Base-by-base conservation (phyloP, 2,113 vertebrate species). In the Planiliza haematocheilus region DNA sequence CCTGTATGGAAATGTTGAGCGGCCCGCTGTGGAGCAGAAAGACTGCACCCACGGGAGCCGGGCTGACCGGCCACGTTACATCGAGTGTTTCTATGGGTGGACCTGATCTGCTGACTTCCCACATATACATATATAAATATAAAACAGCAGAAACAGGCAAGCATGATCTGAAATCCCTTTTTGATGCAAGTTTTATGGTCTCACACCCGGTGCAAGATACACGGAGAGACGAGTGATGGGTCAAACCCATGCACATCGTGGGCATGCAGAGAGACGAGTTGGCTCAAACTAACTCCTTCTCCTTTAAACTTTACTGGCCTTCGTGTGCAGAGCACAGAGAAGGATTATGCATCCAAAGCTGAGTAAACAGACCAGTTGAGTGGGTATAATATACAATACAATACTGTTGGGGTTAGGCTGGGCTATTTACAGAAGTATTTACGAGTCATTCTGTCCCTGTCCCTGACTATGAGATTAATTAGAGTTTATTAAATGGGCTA, bases 1-100 rank as follows among this genome's bases (percentile, higher is more conserved):
- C 56, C 62, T 75, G 13, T n/a, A 60, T 68, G 81, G 77, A 87
- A 86, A 88, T 37, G 74, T 63, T 81, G 78, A 83, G 43, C 34
- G 48, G 34, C 52, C n/a, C n/a, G n/a, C 48, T 18, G 12, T 43
- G 41, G 37, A 21, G 16, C 2, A 36, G 75, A 70, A 70, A 58
- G 39, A 16, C 48, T 21, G 41, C 66, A 64, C 43, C 76, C 57
- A 73, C 46, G 65, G 16, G 18, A 36, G 65, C 71, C 13, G 17
- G 21, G 21, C 20, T 24, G 20, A 55, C 9, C 38, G 43, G 41
- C 34, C 7, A 42, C 43, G 64, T 62, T 49, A 16, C 16, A 4
- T 81, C 60, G 13, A 11, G 37, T 36, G 56, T 56, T n/a, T 66
- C 8, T 21, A 7, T 12, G 20, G 5, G 46, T 7, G 7, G 17